Evolutionary conservation across 92 coral and sea anemone genomes (phyloP), one percentile per base, ranked within the genome.

Genomic region (Micromussa lordhowensis): DNA sequence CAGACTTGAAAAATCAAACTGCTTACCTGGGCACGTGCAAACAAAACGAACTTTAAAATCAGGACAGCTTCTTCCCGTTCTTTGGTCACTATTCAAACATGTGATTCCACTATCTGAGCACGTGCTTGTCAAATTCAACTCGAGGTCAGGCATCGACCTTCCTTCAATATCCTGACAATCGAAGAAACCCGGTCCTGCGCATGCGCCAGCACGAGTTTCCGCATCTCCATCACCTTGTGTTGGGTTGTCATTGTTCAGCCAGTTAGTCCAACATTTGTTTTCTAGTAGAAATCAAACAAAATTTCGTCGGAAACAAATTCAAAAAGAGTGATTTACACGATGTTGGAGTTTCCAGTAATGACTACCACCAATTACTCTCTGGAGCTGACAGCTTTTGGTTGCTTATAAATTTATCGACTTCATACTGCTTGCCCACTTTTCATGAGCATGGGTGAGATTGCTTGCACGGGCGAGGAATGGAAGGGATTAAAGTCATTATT

Each of bases 31-130:
- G 72, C 99, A 97, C 32, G 94, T 44, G 75, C 99, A 97, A 31
- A 94, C 98, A 36, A 88, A 94, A 58, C 99, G 91, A 87, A 97
- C 96, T 87, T 95, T 97, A 31, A 97, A 97, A 77, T 97, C 97
- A 40, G 96, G 95, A 80, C 99, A 97, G 63, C 72, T 88, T 44
- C 87, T 69, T 69, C 78, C 82, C 29, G 57, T 68, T 66, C 75
- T 71, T 75, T 97, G 98, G 5, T 97, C 95, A 80, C 96, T 91
- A 80, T 94, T 95, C 79, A 90, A 86, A 44, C 99, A 97, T 48
- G 80, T 86, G 80, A 97, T 85, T 58, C 99, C 99, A 36, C 92
- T 92, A 28, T 93, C 79, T 31, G 97, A 86, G 68, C 99, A 97
- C 73, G 91, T 87, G 84, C 74, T 82, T 22, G 94, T 92, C 63